Percentiles rank a stretch among this genome's conserved stretches.
These are phyloP conservation scores for Malurus leucopterus DNA, from an alignment of 2,797 vertebrate species.

Conservation along the genomic window DNA sequence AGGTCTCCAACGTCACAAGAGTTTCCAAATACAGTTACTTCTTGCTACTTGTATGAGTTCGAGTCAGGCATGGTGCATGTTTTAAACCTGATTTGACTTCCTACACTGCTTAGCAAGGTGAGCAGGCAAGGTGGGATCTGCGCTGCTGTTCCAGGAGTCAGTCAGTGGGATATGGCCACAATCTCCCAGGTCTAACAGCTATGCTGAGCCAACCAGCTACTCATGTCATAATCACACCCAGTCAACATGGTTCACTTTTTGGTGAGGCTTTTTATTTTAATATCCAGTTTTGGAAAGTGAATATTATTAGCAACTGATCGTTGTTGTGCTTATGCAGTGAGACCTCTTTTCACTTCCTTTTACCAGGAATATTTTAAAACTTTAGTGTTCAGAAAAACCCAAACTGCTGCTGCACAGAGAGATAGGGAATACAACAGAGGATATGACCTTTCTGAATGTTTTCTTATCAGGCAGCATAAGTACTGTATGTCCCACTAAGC, in stretches of 20 bases:
- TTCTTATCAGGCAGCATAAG: slow-evolving; percentile 62
- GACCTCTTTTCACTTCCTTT: background rate
- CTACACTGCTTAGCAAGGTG: background rate
- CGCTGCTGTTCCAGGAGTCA: background rate
- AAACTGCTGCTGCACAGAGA: slow-evolving; percentile 14
- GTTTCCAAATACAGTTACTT: background rate
- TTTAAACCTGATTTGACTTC: background rate
- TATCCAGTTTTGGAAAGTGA: background rate
- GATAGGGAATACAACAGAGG: slow-evolving; percentile 52
- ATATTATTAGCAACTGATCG: background rate
- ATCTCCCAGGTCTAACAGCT: background rate
- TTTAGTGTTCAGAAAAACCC: slow-evolving; percentile 30
- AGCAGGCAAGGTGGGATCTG: background rate
- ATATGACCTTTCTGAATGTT: slow-evolving; percentile 66
- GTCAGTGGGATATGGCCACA: background rate
- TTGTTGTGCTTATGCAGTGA: background rate
- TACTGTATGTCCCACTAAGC: slow-evolving; percentile 63
- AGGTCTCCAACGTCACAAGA: background rate
- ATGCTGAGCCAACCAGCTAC: background rate
- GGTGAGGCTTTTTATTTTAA: background rate
- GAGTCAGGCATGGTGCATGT: fast-evolving
- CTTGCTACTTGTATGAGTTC: background rate
- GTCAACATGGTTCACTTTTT: background rate
- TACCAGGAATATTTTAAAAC: slow-evolving; percentile 2
- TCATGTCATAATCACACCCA: fast-evolving